Conservation (phyloP, 2,113 vertebrate genomes). For the Ammodytes dubius region DNA sequence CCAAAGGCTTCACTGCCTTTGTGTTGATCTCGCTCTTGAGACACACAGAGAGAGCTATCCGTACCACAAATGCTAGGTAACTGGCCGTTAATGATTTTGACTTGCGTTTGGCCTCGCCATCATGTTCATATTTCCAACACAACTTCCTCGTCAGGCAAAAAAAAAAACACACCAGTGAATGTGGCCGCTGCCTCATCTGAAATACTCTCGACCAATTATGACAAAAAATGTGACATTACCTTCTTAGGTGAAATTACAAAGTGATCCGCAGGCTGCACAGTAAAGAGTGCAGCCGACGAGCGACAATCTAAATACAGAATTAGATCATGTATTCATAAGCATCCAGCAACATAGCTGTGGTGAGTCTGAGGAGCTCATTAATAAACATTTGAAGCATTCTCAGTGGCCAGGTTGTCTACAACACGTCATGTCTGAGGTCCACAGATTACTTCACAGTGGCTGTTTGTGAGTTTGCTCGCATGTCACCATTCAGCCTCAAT, state of each 20-base stretch:
- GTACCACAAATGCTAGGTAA: conserved; percentile 67
- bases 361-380: conserved; percentile 72
- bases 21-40: conserved; percentile 71
- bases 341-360: conserved; percentile 74
- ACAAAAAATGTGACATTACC: conserved; percentile 60
- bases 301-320: conserved; percentile 63
- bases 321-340: conserved; percentile 77
- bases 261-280: conserved; percentile 51
- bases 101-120: conserved; percentile 53
- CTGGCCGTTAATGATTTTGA: conserved; percentile 61
- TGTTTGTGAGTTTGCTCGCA: conserved; percentile 60
- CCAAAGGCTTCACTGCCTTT: conserved; percentile 57
- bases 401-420: conserved; percentile 52
- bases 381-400: conserved; percentile 67
- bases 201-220: conserved; percentile 26
- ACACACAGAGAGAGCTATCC: conserved; percentile 65
- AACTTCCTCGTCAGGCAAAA: conserved; percentile 48
- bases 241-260: conserved; percentile 60
- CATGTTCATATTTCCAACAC: conserved; percentile 69
- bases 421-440: conserved; percentile 72
- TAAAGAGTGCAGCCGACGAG: conserved; percentile 20
- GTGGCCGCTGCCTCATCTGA: conserved; percentile 38
- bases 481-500: conserved; percentile 24
- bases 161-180: not conserved
- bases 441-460: conserved; percentile 46